Percentiles rank a stretch among this genome's conserved stretches.
These are phyloP conservation scores for Azorinus chamasolen DNA, from an alignment of 2,888 invertebrate species.

Conservation along the genomic window DNA sequence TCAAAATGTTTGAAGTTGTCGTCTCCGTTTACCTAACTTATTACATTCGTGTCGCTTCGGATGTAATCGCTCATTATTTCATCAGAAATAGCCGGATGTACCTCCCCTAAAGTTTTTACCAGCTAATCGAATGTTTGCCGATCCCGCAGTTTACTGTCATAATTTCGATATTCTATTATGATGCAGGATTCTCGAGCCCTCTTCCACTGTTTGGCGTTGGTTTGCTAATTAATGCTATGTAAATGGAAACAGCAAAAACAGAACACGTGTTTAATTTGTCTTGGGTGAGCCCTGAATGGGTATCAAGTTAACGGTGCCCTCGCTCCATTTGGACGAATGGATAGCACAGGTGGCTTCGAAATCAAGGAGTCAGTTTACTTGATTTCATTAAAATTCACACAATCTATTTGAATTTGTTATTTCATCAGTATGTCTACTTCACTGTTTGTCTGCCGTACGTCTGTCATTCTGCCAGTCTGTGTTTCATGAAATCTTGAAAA, in stretches of 20 bases:
- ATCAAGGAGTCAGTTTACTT: too few relatives aligned
- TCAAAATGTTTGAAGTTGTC: conserved; percentile 43
- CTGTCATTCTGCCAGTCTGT: too few relatives aligned
- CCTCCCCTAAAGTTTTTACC: conserved; percentile 35
- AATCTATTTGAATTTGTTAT: too few relatives aligned
- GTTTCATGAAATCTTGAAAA: too few relatives aligned
- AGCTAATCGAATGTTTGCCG: conserved; percentile 45
- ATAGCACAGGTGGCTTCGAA: conserved; percentile 40
- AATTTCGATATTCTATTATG: conserved; percentile 43
- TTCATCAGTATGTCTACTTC: too few relatives aligned
- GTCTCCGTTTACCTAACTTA: conserved; percentile 34
- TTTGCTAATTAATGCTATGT: conserved; percentile 54
- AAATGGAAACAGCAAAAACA: conserved; percentile 38
- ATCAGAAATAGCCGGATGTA: conserved; percentile 25
- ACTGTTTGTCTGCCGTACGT: too few relatives aligned
- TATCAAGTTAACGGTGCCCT: conserved; percentile 26
- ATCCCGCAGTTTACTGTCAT: conserved; percentile 26
- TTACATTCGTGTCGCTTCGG: conserved; percentile 31
- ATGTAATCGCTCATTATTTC: conserved; percentile 33
- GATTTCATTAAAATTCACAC: too few relatives aligned
- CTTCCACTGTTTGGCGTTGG: conserved; percentile 26
- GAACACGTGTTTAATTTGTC: conserved; percentile 48
- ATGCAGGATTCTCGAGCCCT: conserved; percentile 26
- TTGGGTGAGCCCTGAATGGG: conserved; percentile 14
- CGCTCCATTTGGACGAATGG: conserved; percentile 8